Evolutionary conservation across 2,113 vertebrate genomes (phyloP), one percentile per base, ranked within the genome.

Genomic region (Zosterops japonicus): DNA sequence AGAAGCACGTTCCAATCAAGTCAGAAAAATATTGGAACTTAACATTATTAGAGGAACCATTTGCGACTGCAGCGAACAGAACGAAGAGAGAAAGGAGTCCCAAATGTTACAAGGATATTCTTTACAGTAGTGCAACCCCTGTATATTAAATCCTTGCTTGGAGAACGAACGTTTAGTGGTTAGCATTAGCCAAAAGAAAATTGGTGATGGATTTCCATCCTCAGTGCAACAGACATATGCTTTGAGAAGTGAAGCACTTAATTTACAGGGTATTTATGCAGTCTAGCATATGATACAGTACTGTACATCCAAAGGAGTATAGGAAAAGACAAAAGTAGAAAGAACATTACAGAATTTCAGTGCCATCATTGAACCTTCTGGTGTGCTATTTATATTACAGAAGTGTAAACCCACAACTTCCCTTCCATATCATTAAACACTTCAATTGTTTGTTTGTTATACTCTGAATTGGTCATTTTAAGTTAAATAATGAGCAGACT

Each of bases 11-110:
- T 98, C 98, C 98, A 98, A 97, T 98, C 77, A 90, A 97, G 97
- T 98, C 97, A 98, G 98, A 98, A 98, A 98, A 98, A 98, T 97
- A 98, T 97, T 98, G 98, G 98, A 98, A 98, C 98, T 97, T 98
- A 98, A 98, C 98, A 98, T 97, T 97, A 95, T 97, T 95, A 87
- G 88, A 97, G 97, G 96, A 97, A 98, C 96, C 97, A 96, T 97
- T 97, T 98, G 97, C 82, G 93, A 98, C 94, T 98, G 97, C 97
- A 96, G 97, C 87, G 67, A 97, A 96, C 96, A 97, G 97, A 97
- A 97, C 41, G 3, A 65, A 94, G 97, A 98, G 97, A 97, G 97
- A 94, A 96, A 94, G 96, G 95, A 97, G 97, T 97, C 93, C 96
- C 97, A 95, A 97, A 96, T 89, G 95, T 98, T 95, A 96, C 97